Evolutionary conservation across 37 sponge, comb jelly and placozoan species (phyloP).

Genomic region (Bolinopsis microptera): DNA sequence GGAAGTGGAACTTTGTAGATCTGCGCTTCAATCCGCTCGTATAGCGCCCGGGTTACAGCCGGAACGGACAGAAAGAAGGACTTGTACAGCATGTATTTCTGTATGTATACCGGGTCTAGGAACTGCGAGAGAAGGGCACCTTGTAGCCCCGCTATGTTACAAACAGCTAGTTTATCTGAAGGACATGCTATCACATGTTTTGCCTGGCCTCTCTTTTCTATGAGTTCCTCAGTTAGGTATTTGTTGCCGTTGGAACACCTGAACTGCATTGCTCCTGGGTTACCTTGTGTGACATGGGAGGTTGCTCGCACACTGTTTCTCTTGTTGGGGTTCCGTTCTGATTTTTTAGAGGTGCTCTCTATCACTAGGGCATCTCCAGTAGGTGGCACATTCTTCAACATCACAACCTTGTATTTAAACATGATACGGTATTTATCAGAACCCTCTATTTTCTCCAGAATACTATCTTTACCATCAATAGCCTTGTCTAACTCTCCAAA

Average conservation of each 20-base stretch:
- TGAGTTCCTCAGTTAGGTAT: background rate
- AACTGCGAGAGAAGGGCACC: conserved; percentile 34
- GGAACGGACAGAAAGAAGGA: background rate
- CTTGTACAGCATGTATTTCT: background rate
- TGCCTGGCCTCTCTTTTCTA: background rate
- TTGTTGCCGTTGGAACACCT: background rate
- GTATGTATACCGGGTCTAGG: background rate
- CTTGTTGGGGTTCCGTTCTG: background rate
- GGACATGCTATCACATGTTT: background rate
- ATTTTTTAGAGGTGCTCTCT: no score
- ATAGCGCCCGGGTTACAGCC: background rate
- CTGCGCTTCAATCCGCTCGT: background rate
- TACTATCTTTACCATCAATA: background rate
- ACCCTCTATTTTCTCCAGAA: background rate
- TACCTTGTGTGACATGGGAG: background rate
- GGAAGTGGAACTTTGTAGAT: conserved; percentile 24
- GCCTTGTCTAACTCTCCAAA: background rate
- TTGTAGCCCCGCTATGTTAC: background rate
- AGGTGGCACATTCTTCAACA: background rate
- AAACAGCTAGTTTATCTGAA: background rate
- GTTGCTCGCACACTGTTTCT: background rate
- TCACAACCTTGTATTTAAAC: background rate
- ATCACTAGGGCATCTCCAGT: conserved; percentile 17
- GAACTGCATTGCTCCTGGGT: conserved; percentile 6
- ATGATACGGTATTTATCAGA: background rate